Conservation (phyloP, 2,888 invertebrate species). For the Cheilosia vulpina region DNA sequence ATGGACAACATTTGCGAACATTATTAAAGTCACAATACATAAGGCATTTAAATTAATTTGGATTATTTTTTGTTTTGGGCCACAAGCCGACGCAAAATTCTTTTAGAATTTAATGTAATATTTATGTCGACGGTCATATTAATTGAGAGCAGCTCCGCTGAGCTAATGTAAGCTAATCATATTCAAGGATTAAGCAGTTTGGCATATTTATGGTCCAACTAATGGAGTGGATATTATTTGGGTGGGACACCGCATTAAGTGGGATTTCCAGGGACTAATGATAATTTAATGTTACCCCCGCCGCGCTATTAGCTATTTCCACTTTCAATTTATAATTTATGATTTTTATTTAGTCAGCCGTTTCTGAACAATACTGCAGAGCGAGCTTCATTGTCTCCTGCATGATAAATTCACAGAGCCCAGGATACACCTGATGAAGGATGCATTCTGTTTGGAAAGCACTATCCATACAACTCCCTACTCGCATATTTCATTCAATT, state of each 20-base stretch:
- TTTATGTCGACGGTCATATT: slow-evolving; percentile 29
- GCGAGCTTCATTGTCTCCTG: neutral
- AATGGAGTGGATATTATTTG: slow-evolving; percentile 28
- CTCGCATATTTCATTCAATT: slow-evolving; percentile 65
- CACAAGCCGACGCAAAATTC: neutral
- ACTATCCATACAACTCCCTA: too few relatives aligned
- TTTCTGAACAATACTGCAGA: too few relatives aligned
- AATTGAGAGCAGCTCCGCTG: slow-evolving; percentile 40
- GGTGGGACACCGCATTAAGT: slow-evolving; percentile 35
- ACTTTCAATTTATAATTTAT: neutral
- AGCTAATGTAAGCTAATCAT: slow-evolving; percentile 49
- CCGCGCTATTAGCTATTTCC: neutral
- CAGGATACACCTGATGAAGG: neutral
- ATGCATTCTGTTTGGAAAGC: neutral
- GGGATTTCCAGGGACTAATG: slow-evolving; percentile 14
- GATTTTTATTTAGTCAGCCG: neutral
- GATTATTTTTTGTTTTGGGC: slow-evolving; percentile 1
- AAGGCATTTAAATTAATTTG: slow-evolving; percentile 12
- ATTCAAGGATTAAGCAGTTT: slow-evolving; percentile 33
- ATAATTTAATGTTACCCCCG: slow-evolving; percentile 1
- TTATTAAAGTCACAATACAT: slow-evolving; percentile 27
- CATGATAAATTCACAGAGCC: neutral
- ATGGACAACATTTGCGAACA: slow-evolving; percentile 17
- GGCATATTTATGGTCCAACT: slow-evolving; percentile 28
- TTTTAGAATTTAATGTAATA: slow-evolving; percentile 37